Conservation (phyloP, 2,113 vertebrate species). For the Halichoeres trimaculatus region DNA sequence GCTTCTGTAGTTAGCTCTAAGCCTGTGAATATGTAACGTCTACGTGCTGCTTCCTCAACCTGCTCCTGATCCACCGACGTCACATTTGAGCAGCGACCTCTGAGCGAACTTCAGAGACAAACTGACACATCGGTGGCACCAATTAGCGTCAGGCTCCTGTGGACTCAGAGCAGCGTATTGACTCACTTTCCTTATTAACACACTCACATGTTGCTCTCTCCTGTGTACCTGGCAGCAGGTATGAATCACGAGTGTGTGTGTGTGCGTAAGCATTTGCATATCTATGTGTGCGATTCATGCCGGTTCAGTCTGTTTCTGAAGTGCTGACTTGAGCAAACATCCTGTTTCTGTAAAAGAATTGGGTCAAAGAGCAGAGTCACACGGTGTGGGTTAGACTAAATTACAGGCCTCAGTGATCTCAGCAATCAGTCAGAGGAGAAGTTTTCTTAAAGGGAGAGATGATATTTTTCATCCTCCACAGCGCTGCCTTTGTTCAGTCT, state of each 20-base stretch:
- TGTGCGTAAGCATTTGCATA: not conserved
- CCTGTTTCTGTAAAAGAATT: not conserved
- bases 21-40: not conserved
- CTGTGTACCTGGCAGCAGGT: not conserved
- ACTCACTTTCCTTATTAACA: not conserved
- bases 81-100: not conserved
- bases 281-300: not conserved
- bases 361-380: constrained; percentile 22
- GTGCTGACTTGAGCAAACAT: constrained; percentile 25
- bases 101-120: not conserved
- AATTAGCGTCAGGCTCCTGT: constrained; percentile 2
- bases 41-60: not conserved
- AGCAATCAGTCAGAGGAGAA: not conserved
- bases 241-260: constrained; percentile 16
- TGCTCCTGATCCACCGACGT: not conserved
- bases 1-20: no score
- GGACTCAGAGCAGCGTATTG: not conserved
- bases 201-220: not conserved
- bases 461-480: not conserved
- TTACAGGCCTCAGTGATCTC: not conserved
- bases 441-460: not conserved
- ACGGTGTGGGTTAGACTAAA: not conserved
- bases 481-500: no score
- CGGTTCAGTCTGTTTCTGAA: not conserved
- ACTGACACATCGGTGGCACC: not conserved